A percentile compares a stretch with the other conserved stretches of the same genome.
Conservation (phyloP, 1,140 invertebrate genomes). For the Brachionus rotundiformis region DNA sequence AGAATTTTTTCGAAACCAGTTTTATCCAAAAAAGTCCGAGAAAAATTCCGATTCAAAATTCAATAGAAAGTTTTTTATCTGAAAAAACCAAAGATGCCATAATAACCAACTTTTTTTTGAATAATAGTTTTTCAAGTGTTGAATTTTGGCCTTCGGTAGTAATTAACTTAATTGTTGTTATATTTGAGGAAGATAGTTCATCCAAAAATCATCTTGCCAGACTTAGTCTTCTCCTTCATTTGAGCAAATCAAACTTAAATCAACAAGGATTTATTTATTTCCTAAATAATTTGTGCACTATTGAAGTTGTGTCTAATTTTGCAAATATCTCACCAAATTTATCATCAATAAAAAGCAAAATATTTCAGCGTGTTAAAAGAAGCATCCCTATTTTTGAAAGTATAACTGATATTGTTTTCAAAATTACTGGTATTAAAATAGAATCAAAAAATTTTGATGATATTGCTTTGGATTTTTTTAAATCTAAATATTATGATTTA, state of each 20-base stretch:
- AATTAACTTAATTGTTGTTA: background rate
- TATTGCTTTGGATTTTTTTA: background rate
- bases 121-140: background rate
- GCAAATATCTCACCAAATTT: background rate
- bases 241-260: background rate
- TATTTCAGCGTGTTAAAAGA: background rate
- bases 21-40: background rate
- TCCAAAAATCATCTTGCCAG: conserved; percentile 4
- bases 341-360: background rate
- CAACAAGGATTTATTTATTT: background rate
- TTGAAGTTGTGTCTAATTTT: background rate
- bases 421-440: background rate
- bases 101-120: background rate
- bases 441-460: background rate
- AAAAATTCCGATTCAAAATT: background rate
- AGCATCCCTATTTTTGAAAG: background rate
- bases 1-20: background rate
- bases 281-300: background rate
- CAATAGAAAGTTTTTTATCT: background rate
- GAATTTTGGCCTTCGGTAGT: background rate
- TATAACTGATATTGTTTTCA: background rate
- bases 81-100: background rate
- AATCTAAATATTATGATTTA: background rate
- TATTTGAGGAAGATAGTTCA: background rate
- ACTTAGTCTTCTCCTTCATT: background rate